phyloP scores from a whole-genome alignment of 2,888 invertebrate species.

The Allophyes oxyacanthae region DNA sequence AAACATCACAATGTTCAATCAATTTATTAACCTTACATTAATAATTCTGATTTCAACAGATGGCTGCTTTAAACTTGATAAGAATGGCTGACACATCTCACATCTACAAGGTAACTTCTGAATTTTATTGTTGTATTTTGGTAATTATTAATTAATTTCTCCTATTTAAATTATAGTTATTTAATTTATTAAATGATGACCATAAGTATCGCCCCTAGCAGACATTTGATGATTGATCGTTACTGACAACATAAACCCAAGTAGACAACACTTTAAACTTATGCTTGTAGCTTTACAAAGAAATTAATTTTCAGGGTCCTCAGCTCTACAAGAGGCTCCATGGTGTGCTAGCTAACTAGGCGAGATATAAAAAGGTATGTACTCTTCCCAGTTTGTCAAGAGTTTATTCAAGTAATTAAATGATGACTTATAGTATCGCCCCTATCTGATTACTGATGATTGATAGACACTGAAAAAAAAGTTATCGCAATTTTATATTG shows the following conservation, averaged over 20 bases:
- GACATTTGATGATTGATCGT: conserved; percentile 51
- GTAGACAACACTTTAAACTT: neutral
- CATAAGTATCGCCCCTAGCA: conserved; percentile 47
- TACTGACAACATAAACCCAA: conserved; percentile 36
- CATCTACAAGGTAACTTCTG: no score
- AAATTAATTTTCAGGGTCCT: neutral
- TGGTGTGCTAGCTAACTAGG: neutral
- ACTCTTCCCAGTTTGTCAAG: neutral
- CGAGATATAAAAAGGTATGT: conserved; percentile 3
- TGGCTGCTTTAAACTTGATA: neutral
- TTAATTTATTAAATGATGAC: conserved; percentile 26
- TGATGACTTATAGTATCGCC: conserved; percentile 42
- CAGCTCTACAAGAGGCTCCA: no score
- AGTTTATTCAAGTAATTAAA: neutral
- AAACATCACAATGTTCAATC: neutral
- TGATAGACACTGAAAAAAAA: conserved; percentile 63
- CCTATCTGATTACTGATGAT: conserved; percentile 70
- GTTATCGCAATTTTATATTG: neutral
- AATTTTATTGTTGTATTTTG: no score
- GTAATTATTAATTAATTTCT: no score
- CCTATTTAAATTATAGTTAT: no score
- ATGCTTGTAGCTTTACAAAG: neutral
- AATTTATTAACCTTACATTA: conserved; percentile 6
- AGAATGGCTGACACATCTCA: no score
- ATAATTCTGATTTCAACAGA: conserved; percentile 26